These are phyloP conservation scores for Lophura nycthemera DNA, from an alignment of 2,113 vertebrate species.

Conservation along the genomic window DNA sequence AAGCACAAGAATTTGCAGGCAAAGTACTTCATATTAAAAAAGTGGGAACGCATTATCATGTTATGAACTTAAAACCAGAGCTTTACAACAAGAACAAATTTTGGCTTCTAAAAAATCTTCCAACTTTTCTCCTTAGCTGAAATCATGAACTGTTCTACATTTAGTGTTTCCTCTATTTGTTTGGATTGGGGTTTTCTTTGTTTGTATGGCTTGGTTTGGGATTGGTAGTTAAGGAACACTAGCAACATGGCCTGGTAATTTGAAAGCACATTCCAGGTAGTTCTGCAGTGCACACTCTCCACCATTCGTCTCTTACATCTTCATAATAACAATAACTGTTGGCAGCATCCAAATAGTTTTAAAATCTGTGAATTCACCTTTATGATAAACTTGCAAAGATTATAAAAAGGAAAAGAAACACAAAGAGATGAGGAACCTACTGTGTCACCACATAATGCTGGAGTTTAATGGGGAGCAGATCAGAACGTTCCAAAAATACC, in stretches of 20 bases:
- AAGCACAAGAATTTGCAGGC: background rate
- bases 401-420: background rate
- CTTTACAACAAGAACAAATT: background rate
- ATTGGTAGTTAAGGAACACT: background rate
- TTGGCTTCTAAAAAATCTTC: background rate
- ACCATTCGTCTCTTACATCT: background rate
- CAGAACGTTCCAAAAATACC: background rate
- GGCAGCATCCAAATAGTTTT: background rate
- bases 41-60: background rate
- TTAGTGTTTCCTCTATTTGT: background rate
- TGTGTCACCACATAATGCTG: background rate
- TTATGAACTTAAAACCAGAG: background rate
- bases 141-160: constrained; percentile 3
- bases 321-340: background rate
- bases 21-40: background rate
- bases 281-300: background rate
- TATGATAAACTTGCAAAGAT: background rate
- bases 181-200: background rate
- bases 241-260: background rate
- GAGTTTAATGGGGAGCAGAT: background rate
- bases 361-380: background rate
- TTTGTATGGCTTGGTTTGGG: background rate
- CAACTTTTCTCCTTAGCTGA: background rate
- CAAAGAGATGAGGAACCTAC: background rate
- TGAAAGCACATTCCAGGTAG: background rate